These are phyloP conservation scores for Triplophysa siluroides DNA, from an alignment of 2,113 vertebrate genomes.

Conservation along the genomic window DNA sequence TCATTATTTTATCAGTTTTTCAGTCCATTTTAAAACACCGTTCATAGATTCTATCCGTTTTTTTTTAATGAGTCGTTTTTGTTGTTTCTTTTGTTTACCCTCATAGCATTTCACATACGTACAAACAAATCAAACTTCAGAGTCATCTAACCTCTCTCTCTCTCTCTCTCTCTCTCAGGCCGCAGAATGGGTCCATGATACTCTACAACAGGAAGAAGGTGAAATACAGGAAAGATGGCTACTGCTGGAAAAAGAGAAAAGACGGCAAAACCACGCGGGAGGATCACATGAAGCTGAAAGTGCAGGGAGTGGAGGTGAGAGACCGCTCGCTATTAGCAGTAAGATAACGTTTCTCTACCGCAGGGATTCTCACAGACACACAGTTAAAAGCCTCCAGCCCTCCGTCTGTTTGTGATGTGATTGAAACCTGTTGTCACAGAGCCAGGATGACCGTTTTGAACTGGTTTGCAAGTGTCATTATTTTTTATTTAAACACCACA, in stretches of 20 bases:
- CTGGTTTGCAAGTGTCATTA: no score
- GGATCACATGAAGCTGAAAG: constrained; percentile 99
- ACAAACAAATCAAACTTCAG: neutral
- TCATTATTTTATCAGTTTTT: no score
- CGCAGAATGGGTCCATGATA: constrained; percentile 98
- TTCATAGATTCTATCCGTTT: no score
- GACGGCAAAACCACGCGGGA: constrained; percentile 97
- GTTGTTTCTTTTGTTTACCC: neutral
- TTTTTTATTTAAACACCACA: no score
- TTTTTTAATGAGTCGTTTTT: no score
- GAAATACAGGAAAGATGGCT: constrained; percentile 98
- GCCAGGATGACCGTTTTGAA: no score
- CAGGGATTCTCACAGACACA: no score
- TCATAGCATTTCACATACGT: neutral
- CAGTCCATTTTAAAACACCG: no score
- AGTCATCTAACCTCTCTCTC: neutral
- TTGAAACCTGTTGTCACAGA: neutral
- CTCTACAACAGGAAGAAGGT: constrained; percentile 99
- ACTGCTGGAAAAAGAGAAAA: constrained; percentile 99
- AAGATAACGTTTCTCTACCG: no score
- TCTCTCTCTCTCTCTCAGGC: constrained; percentile 29
- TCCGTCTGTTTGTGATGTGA: neutral
- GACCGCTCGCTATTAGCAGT: neutral
- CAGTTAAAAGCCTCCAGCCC: no score
- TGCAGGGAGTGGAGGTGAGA: constrained; percentile 98